Evolutionary conservation across 2,888 invertebrate species (phyloP).

Genomic region (Hypomecis atomaria): DNA sequence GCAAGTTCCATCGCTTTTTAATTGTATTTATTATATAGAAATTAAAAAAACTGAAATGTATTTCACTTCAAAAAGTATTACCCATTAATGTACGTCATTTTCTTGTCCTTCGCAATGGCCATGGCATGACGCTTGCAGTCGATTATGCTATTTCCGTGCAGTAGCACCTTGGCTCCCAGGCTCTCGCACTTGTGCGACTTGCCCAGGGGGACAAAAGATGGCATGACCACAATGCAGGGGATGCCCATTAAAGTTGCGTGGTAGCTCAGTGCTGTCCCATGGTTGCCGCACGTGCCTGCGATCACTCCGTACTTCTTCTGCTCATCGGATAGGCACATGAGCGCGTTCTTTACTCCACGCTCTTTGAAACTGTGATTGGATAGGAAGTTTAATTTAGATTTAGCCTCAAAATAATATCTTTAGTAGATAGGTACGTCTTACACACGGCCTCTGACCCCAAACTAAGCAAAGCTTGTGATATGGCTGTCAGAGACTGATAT

Average conservation of each 20-base stretch:
- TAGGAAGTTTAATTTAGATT: neutral
- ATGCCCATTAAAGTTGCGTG: conserved; percentile 89
- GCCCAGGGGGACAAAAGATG: conserved; percentile 93
- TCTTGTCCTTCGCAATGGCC: conserved; percentile 87
- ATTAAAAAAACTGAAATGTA: no score
- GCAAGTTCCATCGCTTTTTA: no score
- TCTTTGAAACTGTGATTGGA: conserved; percentile 92
- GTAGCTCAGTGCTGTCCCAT: conserved; percentile 91
- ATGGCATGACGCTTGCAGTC: conserved; percentile 92
- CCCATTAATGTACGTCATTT: conserved; percentile 94
- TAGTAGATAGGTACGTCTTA: no score
- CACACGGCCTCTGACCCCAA: no score
- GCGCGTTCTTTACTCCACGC: conserved; percentile 93
- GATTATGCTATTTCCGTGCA: conserved; percentile 90
- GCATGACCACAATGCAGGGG: conserved; percentile 94
- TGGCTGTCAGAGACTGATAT: no score
- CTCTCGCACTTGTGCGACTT: conserved; percentile 93
- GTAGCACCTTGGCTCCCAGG: conserved; percentile 91
- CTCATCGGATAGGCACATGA: conserved; percentile 89
- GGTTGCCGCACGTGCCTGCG: conserved; percentile 96
- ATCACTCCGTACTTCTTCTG: conserved; percentile 92
- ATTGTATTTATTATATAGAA: no score
- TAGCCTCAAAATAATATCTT: no score
- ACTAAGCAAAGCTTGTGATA: no score
- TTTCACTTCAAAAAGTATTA: conserved; percentile 54